A percentile compares a stretch with the other conserved stretches of the same genome.
These are phyloP conservation scores for Oreochromis spilurus DNA, from an alignment of 2,113 vertebrate genomes.

Conservation along the genomic window DNA sequence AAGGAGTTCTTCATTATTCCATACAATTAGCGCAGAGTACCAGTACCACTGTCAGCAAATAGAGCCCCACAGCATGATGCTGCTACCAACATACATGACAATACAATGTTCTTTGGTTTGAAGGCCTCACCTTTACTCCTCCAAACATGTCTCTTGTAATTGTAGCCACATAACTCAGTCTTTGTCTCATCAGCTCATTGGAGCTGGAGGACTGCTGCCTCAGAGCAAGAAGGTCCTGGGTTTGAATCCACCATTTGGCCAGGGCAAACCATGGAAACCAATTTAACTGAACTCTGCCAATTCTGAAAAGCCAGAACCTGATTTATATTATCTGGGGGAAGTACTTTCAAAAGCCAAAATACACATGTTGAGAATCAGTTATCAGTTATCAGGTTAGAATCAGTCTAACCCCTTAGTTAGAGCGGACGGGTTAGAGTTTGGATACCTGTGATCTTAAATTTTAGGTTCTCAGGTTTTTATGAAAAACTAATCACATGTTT, in stretches of 20 bases:
- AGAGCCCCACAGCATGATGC: background rate
- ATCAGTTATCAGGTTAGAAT: background rate
- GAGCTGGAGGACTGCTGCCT: background rate
- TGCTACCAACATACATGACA: background rate
- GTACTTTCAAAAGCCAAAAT: background rate
- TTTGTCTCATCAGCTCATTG: background rate
- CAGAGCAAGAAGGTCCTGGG: background rate
- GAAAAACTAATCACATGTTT: background rate
- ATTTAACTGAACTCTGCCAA: background rate
- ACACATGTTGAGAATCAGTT: background rate
- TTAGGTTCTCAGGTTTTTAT: background rate
- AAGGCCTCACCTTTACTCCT: background rate
- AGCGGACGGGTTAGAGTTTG: background rate
- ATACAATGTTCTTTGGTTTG: background rate
- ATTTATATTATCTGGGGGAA: background rate
- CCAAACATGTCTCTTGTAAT: background rate
- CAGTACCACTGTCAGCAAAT: background rate
- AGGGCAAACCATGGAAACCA: background rate
- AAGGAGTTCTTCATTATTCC: background rate
- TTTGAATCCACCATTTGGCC: background rate
- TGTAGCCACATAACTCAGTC: background rate
- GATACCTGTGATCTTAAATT: background rate
- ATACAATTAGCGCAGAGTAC: fast-evolving
- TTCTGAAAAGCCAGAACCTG: background rate
- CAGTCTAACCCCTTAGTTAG: background rate